A percentile compares a stretch with the other conserved stretches of the same genome.
Evolutionary conservation across 2,797 vertebrate genomes (phyloP).

Genomic region (Takifugu rubripes): DNA sequence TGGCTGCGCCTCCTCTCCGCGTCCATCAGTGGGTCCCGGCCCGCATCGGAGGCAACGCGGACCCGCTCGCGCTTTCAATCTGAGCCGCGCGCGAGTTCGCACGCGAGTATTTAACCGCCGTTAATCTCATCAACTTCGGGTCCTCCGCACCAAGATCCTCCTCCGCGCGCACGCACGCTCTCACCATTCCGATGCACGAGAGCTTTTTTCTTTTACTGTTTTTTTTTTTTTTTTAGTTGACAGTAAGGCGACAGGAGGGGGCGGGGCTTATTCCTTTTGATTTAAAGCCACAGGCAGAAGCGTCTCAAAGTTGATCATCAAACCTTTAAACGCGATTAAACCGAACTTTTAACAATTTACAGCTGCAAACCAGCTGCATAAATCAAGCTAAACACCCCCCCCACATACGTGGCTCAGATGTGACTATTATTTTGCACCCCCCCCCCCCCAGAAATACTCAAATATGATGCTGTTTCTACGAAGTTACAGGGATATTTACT

Average conservation of each 20-base stretch:
- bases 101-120: background rate
- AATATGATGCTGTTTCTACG: too few species aligned
- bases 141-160: slow-evolving; percentile 31
- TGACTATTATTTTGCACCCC: too few species aligned
- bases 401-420: too few species aligned
- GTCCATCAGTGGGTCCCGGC: slow-evolving; percentile 57
- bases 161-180: slow-evolving; percentile 40
- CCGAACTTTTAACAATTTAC: too few species aligned
- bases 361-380: too few species aligned
- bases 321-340: too few species aligned
- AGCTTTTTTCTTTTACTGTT: slow-evolving; percentile 1
- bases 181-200: slow-evolving; percentile 63
- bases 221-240: slow-evolving; percentile 48
- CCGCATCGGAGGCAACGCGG: slow-evolving; percentile 12
- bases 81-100: background rate
- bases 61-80: slow-evolving; percentile 5
- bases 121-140: slow-evolving; percentile 33
- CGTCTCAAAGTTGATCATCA: too few species aligned
- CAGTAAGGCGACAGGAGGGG: slow-evolving; percentile 64
- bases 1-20: slow-evolving; percentile 40
- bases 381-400: too few species aligned
- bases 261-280: slow-evolving; percentile 66
- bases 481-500: too few species aligned
- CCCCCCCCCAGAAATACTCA: too few species aligned
- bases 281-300: slow-evolving; percentile 68